Evolutionary conservation across 2,113 vertebrate species (phyloP).

Genomic region (Nerophis ophidion): DNA sequence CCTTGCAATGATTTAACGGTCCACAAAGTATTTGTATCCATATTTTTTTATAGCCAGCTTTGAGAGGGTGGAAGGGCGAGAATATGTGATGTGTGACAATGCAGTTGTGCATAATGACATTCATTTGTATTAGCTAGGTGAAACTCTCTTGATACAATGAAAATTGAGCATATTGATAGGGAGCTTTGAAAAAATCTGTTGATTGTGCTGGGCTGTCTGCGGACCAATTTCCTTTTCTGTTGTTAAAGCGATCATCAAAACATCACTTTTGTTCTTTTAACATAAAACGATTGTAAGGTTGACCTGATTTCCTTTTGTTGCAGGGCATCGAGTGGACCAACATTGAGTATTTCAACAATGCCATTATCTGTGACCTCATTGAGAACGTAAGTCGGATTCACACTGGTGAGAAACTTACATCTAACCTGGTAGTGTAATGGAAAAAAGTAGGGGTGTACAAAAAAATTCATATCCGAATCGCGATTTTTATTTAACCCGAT

Average conservation of each 20-base stretch:
- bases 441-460: background rate
- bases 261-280: background rate
- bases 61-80: background rate
- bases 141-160: background rate
- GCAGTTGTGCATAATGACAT: background rate
- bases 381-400: conserved; percentile 87
- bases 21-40: background rate
- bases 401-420: conserved; percentile 4
- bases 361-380: conserved; percentile 96
- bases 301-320: conserved; percentile 49
- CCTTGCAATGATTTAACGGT: background rate
- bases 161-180: background rate
- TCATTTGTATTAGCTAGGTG: too few relatives aligned
- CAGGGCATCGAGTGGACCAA: conserved; percentile 98
- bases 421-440: background rate
- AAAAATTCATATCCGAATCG: too few relatives aligned
- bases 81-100: conserved; percentile 1
- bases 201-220: background rate
- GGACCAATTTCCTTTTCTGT: background rate
- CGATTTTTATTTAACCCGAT: too few relatives aligned
- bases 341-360: conserved; percentile 98
- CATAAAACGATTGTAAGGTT: conserved; percentile 9
- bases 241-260: background rate
- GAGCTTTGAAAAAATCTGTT: too few relatives aligned
- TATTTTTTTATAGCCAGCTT: conserved; percentile 5